These are phyloP conservation scores for Phylloscopus trochiloides DNA, from an alignment of 2,113 vertebrate species.

Conservation along the genomic window DNA sequence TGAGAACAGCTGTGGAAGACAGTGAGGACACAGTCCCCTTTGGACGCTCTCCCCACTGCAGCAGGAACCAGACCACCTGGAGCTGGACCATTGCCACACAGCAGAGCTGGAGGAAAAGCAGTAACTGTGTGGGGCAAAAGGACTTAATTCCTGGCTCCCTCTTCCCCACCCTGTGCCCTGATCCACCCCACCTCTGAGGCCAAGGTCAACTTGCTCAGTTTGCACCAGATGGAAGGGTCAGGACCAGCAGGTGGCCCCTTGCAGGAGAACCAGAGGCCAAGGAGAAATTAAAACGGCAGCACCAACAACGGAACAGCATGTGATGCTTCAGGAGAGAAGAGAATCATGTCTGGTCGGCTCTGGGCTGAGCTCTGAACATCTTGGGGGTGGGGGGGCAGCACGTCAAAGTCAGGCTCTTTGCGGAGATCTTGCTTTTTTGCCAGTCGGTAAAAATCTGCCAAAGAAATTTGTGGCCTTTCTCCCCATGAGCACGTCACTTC, in stretches of 20 bases:
- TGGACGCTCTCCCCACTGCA: rapidly evolving
- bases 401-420: not conserved
- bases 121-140: rapidly evolving
- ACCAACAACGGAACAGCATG: not conserved
- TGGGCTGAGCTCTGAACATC: not conserved
- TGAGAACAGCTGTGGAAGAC: not conserved
- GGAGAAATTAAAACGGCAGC: constrained; percentile 17
- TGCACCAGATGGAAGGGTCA: not conserved
- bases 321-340: not conserved
- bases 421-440: constrained; percentile 13
- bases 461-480: constrained; percentile 71
- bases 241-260: not conserved
- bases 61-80: not conserved
- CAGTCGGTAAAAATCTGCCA: constrained; percentile 47
- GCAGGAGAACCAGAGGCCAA: not conserved
- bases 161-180: not conserved
- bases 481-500: constrained; percentile 22
- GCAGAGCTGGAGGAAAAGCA: not conserved
- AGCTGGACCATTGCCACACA: not conserved
- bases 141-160: rapidly evolving
- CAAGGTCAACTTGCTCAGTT: not conserved
- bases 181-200: not conserved
- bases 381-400: not conserved
- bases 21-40: not conserved
- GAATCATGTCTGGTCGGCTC: not conserved